Conservation (phyloP, 2,888 invertebrate genomes). For the Germaria angustata region DNA sequence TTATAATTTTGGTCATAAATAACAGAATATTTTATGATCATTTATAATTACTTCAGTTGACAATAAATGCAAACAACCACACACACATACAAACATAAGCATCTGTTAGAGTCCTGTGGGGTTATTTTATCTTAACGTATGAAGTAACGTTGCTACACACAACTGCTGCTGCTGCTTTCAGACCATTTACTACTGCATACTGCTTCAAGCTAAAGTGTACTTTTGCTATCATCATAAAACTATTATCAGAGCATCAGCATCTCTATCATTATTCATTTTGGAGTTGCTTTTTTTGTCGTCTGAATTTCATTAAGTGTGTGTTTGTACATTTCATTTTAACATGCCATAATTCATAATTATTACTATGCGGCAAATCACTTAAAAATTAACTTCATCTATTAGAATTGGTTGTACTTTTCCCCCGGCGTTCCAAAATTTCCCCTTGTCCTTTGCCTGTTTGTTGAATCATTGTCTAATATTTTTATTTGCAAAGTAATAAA, state of each 20-base stretch:
- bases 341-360: conserved; percentile 66
- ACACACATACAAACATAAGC: neutral
- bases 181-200: conserved; percentile 6
- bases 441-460: neutral
- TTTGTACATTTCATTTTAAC: conserved; percentile 29
- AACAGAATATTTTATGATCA: conserved; percentile 49
- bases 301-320: neutral
- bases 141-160: neutral
- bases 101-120: conserved; percentile 12
- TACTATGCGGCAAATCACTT: conserved; percentile 66
- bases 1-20: conserved; percentile 50
- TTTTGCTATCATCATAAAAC: conserved; percentile 37
- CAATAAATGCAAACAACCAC: conserved; percentile 10
- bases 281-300: neutral
- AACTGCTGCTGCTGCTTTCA: neutral
- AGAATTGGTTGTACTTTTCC: neutral
- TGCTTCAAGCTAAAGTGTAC: neutral
- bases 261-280: conserved; percentile 45
- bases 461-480: conserved; percentile 1
- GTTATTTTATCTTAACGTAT: neutral
- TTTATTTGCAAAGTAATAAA: conserved; percentile 47
- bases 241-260: conserved; percentile 39
- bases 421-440: neutral
- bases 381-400: conserved; percentile 63
- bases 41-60: conserved; percentile 61